A percentile compares a stretch with the other conserved stretches of the same genome.
Conservation (phyloP, 2,888 invertebrate genomes). For the Agrotis segetum region DNA sequence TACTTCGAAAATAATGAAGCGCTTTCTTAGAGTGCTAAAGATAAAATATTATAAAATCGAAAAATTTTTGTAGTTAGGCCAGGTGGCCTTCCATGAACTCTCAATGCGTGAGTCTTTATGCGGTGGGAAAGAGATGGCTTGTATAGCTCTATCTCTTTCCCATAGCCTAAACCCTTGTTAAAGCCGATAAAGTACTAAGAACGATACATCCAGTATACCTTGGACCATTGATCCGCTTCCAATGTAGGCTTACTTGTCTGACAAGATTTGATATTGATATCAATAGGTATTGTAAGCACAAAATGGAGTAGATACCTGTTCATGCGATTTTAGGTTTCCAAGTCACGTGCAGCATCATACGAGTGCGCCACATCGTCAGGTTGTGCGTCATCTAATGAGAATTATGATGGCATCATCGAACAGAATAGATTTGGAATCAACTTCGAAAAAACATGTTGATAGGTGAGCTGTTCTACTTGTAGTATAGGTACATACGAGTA, state of each 20-base stretch:
- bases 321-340: conserved; percentile 35
- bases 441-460: background rate
- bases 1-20: too few species aligned
- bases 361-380: conserved; percentile 20
- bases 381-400: conserved; percentile 46
- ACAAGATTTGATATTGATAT: background rate
- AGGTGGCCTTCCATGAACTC: too few species aligned
- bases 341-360: conserved; percentile 50
- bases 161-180: too few species aligned
- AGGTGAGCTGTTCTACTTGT: background rate
- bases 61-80: too few species aligned
- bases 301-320: conserved; percentile 2
- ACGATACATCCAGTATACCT: too few species aligned
- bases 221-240: too few species aligned
- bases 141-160: too few species aligned
- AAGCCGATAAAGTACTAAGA: too few species aligned
- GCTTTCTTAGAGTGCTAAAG: too few species aligned
- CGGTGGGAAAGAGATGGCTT: too few species aligned
- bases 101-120: too few species aligned
- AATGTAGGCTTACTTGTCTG: background rate
- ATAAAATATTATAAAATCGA: too few species aligned
- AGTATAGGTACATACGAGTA: background rate
- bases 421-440: conserved; percentile 29
- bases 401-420: conserved; percentile 44
- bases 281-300: conserved; percentile 17